Evolutionary conservation across 2,113 vertebrate species (phyloP).

Genomic region (Amblyopsis rosae): DNA sequence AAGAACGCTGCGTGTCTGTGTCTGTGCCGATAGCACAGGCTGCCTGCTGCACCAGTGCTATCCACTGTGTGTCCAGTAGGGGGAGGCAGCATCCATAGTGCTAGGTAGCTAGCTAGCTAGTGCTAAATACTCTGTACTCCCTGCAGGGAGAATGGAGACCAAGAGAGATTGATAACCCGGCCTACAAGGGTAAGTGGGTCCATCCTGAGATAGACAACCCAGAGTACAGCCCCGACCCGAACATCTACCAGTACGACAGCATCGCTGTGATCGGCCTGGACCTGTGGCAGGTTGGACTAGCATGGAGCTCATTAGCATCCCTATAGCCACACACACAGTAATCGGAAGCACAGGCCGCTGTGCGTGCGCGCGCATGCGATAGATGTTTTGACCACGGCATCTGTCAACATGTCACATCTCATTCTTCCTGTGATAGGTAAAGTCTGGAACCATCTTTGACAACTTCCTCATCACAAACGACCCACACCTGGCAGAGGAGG

Average conservation of each 20-base stretch:
- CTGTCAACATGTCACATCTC: neutral
- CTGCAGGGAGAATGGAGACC: conserved; percentile 81
- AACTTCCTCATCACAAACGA: conserved; percentile 85
- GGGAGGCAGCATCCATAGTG: neutral
- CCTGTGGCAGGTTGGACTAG: conserved; percentile 78
- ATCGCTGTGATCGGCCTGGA: conserved; percentile 81
- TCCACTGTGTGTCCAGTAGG: neutral
- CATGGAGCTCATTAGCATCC: neutral
- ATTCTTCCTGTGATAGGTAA: conserved; percentile 70
- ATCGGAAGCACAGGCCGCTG: neutral
- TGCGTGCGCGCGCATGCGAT: neutral
- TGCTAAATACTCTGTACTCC: conserved; percentile 17
- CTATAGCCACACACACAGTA: neutral
- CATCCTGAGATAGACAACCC: conserved; percentile 87
- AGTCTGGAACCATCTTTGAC: conserved; percentile 84
- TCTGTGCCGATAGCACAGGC: neutral
- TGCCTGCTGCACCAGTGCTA: too few species aligned
- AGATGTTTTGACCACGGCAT: neutral
- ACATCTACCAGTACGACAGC: conserved; percentile 80
- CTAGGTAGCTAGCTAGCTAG: neutral
- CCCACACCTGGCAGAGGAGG: conserved; percentile 81
- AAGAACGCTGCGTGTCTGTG: neutral
- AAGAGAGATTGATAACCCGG: conserved; percentile 80
- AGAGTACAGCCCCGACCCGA: conserved; percentile 78
- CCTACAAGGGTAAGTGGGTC: conserved; percentile 82